Evolutionary conservation across 2,113 vertebrate species (phyloP), one percentile per base, ranked within the genome.

Genomic region (Petroica traversi): DNA sequence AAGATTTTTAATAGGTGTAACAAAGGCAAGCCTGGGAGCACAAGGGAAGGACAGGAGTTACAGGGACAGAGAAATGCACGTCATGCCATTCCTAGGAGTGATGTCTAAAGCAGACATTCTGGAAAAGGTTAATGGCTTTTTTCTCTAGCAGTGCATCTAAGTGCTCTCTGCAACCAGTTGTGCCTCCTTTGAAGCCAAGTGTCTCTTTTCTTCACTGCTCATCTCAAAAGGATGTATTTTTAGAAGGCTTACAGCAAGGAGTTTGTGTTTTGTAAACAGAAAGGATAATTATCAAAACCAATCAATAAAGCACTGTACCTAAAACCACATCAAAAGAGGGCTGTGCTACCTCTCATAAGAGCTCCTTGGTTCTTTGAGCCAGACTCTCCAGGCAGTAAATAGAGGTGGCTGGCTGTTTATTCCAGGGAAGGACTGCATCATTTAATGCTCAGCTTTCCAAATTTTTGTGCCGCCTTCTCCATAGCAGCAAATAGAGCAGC

Each of bases 221-320:
- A 63, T 92, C 91, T 85, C 48, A 69, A 51, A 95, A 84, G 49
- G 62, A 58, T 72, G 4, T 92, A 85, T 95, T 95, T 96, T 96
- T 93, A 94, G 92, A 91, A 89, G 62, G 26, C 49, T 82, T 91
- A 54, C 69, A 85, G 84, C 82, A 79, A 62, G 19, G 69, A 74
- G 29, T 49, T 96, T 17, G 23, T 83, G 63, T 73, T 93, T 95
- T 74, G 75, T 84, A 91, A 97, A 89, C 75, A 91, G 48, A 78
- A 86, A 90, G 74, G 48, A 40, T 92, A 77, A 95, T 78, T 88
- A 85, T 58, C 59, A 88, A 85, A 93, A 45, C n/a, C 6, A 59
- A 17, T 90, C 85, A 94, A 31, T 93, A 91, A 88, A 43, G 33
- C 67, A 36, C 87, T 93, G 92, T 93, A 82, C 91, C 85, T 91